Conservation (phyloP, 2,113 vertebrate genomes). For the Polypterus senegalus region DNA sequence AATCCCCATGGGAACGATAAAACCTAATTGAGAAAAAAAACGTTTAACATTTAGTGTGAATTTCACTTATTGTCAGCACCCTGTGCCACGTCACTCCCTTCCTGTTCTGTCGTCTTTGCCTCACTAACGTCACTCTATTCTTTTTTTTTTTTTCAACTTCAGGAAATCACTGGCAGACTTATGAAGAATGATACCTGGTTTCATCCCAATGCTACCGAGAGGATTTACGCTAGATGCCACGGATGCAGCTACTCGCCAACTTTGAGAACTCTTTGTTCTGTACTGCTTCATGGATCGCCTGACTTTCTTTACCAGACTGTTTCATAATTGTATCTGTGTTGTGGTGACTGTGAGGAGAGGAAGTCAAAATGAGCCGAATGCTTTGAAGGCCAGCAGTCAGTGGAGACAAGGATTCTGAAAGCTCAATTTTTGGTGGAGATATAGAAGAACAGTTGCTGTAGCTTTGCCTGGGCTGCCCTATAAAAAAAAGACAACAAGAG, state of each 20-base stretch:
- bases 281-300: constrained; percentile 19
- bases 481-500: constrained; percentile 43
- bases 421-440: neutral
- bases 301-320: constrained; percentile 21
- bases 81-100: neutral
- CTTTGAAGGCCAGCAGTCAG: constrained; percentile 14
- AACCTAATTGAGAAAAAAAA: neutral
- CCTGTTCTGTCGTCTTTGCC: neutral
- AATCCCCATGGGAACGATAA: neutral
- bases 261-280: too few species aligned
- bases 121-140: constrained; percentile 13
- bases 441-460: neutral
- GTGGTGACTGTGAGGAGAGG: constrained; percentile 18
- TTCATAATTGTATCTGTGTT: constrained; percentile 21
- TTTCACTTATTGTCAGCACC: neutral
- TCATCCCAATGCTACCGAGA: too few species aligned
- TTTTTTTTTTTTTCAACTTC: constrained; percentile 24
- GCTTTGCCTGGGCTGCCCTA: constrained; percentile 9
- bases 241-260: too few species aligned
- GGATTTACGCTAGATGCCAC: too few species aligned
- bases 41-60: neutral
- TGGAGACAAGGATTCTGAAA: neutral
- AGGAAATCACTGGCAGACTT: constrained; percentile 30
- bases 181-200: too few species aligned
- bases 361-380: constrained; percentile 11